Conservation (phyloP, 2,113 vertebrate species). For the Sander vitreus region DNA sequence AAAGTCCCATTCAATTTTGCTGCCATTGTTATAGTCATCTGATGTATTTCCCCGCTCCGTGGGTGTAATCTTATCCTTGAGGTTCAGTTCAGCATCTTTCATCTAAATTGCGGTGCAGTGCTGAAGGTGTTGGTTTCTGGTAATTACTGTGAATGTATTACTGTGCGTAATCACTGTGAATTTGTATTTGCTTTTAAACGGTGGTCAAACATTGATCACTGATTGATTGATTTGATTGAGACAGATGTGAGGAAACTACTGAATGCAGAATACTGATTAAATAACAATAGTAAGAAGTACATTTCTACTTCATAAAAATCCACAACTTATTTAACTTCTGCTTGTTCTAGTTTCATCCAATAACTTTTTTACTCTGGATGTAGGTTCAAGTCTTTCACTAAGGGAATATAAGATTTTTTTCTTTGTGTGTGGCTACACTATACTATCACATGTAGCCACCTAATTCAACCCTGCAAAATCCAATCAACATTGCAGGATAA, state of each 20-base stretch:
- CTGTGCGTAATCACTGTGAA: constrained; percentile 11
- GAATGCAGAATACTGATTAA: neutral
- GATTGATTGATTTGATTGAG: neutral
- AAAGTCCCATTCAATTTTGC: constrained; percentile 52
- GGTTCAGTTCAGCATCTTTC: constrained; percentile 51
- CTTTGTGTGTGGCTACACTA: constrained; percentile 29
- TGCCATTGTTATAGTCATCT: constrained; percentile 54
- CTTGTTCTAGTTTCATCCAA: neutral
- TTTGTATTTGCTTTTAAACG: constrained; percentile 34
- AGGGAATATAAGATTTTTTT: constrained; percentile 23
- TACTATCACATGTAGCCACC: constrained; percentile 18
- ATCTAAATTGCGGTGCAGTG: constrained; percentile 28
- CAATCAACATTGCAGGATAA: constrained; percentile 66
- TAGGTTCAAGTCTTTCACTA: neutral
- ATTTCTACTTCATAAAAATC: constrained; percentile 3
- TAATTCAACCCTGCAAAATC: constrained; percentile 51
- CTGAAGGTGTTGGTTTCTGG: constrained; percentile 29
- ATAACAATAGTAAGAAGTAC: neutral
- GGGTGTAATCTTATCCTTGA: constrained; percentile 55
- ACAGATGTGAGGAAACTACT: neutral
- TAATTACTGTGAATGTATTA: constrained; percentile 33
- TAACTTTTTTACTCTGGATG: neutral
- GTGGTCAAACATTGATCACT: constrained; percentile 28
- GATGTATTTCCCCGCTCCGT: constrained; percentile 27
- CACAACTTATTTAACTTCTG: constrained; percentile 12